Evolutionary conservation across 2,797 vertebrate species (phyloP), one percentile per base, ranked within the genome.

Genomic region (Eospalax fontanierii): DNA sequence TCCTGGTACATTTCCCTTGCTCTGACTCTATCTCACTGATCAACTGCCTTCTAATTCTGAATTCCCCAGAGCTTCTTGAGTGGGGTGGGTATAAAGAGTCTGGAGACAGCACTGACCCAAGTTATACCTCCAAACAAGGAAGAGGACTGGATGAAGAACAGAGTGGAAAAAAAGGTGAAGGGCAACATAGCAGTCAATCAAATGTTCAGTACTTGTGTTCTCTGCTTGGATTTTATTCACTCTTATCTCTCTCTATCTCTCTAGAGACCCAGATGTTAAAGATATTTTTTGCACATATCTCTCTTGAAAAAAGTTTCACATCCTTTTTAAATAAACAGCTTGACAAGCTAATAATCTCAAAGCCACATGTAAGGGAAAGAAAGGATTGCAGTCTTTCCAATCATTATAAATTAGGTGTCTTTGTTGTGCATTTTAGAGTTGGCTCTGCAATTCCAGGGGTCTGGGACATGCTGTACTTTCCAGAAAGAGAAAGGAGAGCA

Each of bases 271-370:
- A 40, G 15, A 46, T 18, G 22, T 50, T 28, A 74, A 75, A 65
- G 87, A 83, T 14, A 76, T 75, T 22, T 82, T 35, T 26, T 40
- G 22, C 19, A 54, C 4, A 24, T 59, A n/a, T 57, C 61, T 70
- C 46, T 59, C 43, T 93, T 79, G 54, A 43, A 71, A n/a, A 85
- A 59, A 24, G 24, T 24, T 87, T 35, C 33, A 75, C 4, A 61
- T 70, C 40, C 26, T 87, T 91, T 71, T 87, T 57, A 89, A 86
- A 93, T 50, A 91, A 87, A 54, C n/a, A 92, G 30, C 16, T 89
- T 54, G 75, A 65, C 28, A 87, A 46, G 15, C 63, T 50, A 33
- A 30, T 50, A 68, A 57, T 26, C 15, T 89, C 57, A 66, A 86
- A 89, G 30, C 57, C 14, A 50, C 3, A 30, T 57, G 6, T 59